Percentiles rank a stretch among this genome's conserved stretches.
phyloP scores from a whole-genome alignment of 2,888 invertebrate genomes.

The Lithodes maja region DNA sequence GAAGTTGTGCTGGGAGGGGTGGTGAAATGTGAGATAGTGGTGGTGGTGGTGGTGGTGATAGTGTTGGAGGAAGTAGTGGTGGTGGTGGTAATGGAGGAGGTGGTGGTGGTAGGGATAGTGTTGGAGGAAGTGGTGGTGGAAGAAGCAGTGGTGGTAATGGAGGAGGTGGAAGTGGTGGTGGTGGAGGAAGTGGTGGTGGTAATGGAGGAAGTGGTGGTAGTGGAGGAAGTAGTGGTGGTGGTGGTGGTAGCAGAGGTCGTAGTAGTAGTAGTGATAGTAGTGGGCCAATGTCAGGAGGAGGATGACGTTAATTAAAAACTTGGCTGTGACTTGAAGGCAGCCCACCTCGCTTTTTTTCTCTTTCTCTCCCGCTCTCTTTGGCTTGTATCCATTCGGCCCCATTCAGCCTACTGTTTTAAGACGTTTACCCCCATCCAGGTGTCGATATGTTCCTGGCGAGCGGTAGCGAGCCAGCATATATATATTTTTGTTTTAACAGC shows the following conservation, averaged over 20 bases:
- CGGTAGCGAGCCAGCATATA: background rate
- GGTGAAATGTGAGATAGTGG: background rate
- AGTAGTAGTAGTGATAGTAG: background rate
- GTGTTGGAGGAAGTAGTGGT: background rate
- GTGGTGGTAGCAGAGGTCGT: background rate
- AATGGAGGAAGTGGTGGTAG: background rate
- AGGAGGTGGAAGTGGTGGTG: background rate
- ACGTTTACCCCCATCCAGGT: no score
- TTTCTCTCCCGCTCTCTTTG: no score
- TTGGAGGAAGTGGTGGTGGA: background rate
- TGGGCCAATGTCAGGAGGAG: slow-evolving; percentile 37
- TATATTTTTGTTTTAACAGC: no score
- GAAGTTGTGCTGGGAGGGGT: no score
- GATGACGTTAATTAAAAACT: slow-evolving; percentile 56
- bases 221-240: background rate
- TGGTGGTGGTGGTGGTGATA: background rate
- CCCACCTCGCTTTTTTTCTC: no score
- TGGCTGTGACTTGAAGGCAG: slow-evolving; percentile 32
- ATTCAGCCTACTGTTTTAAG: no score
- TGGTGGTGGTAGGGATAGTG: slow-evolving; percentile 7
- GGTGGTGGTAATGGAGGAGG: background rate
- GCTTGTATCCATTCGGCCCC: no score
- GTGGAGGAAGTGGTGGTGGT: background rate
- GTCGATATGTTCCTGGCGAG: background rate
- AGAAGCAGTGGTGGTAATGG: background rate